These are phyloP conservation scores for Schizopygopsis malacanthus DNA, from an alignment of 2,797 vertebrate genomes.

Conservation along the genomic window DNA sequence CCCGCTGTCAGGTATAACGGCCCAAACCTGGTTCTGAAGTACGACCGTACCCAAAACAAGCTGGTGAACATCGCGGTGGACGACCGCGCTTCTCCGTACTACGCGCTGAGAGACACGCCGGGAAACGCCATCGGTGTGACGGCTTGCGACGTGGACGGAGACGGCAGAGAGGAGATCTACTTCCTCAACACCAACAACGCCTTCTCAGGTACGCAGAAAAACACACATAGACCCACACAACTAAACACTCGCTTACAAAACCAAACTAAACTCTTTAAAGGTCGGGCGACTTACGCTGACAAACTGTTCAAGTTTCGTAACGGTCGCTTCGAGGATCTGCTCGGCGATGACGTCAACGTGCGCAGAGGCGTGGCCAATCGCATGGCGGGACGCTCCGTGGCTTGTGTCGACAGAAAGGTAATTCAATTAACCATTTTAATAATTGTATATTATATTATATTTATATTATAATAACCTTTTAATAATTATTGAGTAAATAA, in stretches of 20 bases:
- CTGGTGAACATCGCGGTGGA: constrained; percentile 89
- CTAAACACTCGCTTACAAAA: constrained; percentile 66
- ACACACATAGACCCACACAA: neutral
- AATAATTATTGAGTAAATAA: neutral
- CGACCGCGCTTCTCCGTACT: constrained; percentile 86
- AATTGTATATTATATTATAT: too few species aligned
- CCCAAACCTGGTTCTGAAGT: constrained; percentile 94
- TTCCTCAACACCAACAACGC: constrained; percentile 98
- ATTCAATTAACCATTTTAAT: neutral
- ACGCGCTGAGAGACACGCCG: constrained; percentile 84
- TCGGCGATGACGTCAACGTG: constrained; percentile 87
- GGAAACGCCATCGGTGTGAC: constrained; percentile 94
- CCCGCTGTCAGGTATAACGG: constrained; percentile 85
- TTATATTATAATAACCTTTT: neutral
- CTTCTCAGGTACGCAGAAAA: constrained; percentile 85
- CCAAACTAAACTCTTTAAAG: constrained; percentile 81
- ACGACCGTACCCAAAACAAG: constrained; percentile 74
- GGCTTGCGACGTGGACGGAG: constrained; percentile 93
- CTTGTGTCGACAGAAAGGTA: constrained; percentile 93
- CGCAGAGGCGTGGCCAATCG: constrained; percentile 81
- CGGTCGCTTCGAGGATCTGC: constrained; percentile 91
- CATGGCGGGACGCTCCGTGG: constrained; percentile 92
- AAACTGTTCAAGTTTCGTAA: constrained; percentile 95
- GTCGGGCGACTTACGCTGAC: constrained; percentile 89
- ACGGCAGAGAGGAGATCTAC: constrained; percentile 94